Evolutionary conservation across 2,888 invertebrate genomes (phyloP).

Genomic region (Caenorhabditis sp.): DNA sequence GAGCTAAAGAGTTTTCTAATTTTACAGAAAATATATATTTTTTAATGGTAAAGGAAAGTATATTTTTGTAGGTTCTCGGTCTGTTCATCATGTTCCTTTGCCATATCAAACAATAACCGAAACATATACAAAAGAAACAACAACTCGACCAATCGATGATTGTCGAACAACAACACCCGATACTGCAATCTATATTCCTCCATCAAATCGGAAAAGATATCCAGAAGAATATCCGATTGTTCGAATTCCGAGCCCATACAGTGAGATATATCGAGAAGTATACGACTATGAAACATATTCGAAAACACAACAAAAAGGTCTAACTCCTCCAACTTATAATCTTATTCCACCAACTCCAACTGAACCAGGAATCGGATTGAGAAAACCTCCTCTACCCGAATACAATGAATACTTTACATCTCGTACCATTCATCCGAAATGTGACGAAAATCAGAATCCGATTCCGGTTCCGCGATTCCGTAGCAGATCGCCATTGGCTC

Average conservation of each 20-base stretch:
- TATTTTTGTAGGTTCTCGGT: conserved; percentile 21
- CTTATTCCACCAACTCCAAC: no score
- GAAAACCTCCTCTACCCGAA: not conserved
- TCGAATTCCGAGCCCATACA: not conserved
- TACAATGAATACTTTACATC: not conserved
- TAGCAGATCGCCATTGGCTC: not conserved
- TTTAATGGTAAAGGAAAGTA: no score
- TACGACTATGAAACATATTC: not conserved
- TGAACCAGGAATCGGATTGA: not conserved
- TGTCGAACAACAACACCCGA: not conserved
- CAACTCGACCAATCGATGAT: not conserved
- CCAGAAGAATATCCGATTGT: not conserved
- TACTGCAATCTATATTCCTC: not conserved
- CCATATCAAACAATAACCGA: conserved; percentile 5
- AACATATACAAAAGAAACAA: conserved; percentile 5
- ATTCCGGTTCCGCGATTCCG: not conserved
- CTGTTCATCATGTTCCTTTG: conserved; percentile 13
- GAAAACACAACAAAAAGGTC: not conserved
- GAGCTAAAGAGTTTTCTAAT: not conserved
- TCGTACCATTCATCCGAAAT: not conserved
- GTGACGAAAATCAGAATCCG: not conserved
- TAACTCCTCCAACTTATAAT: no score
- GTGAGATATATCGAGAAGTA: not conserved
- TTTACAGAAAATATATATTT: no score
- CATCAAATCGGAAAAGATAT: not conserved